Evolutionary conservation across 1,140 invertebrate genomes (phyloP), one percentile per base, ranked within the genome.

Genomic region (Drosophila ficusphila): DNA sequence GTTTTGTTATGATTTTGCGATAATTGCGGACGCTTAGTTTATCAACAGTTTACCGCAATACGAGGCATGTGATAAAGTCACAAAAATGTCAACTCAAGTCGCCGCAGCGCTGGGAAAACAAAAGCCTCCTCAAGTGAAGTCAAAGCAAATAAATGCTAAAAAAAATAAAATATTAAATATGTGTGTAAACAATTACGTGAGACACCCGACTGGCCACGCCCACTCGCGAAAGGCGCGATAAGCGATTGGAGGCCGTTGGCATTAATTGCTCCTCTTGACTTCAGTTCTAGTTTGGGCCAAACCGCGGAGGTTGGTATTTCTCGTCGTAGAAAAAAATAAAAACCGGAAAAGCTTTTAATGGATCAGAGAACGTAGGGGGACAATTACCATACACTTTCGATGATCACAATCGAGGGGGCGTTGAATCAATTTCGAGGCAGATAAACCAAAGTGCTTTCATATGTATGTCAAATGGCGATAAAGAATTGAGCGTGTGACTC

Each of bases 21-120:
- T 65, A 33, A 65, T 67, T 38, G 18, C 61, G 27, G 11, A 67
- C 61, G 61, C 25, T 52, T 42, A 52, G 44, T 65, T 67, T 67
- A 67, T 52, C 42, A 51, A 21, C 27, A 51, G 74, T 88, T 88
- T 86, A 61, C 82, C 83, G 82, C 82, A 86, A 78, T 82, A 71
- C 86, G 76, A 86, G 82, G 71, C 82, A 88, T 88, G 76, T 85
- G 82, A 86, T 88, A 88, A 86, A 86, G 82, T 86, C 82, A 86
- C 77, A 86, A 88, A 86, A 86, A 82, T 61, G 82, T 89, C 82
- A 88, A 46, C 48, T 31, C 44, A 42, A 71, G 74, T 88, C 76
- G 68, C 64, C 77, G 83, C 83, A 86, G 44, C 51, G 73, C 72
- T 88, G 64, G 61, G 76, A 86, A 85, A 86, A 81, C 81, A 85